Evolutionary conservation across 2,113 vertebrate genomes (phyloP), one percentile per base, ranked within the genome.

Genomic region (Nyctibius bracteatus): DNA sequence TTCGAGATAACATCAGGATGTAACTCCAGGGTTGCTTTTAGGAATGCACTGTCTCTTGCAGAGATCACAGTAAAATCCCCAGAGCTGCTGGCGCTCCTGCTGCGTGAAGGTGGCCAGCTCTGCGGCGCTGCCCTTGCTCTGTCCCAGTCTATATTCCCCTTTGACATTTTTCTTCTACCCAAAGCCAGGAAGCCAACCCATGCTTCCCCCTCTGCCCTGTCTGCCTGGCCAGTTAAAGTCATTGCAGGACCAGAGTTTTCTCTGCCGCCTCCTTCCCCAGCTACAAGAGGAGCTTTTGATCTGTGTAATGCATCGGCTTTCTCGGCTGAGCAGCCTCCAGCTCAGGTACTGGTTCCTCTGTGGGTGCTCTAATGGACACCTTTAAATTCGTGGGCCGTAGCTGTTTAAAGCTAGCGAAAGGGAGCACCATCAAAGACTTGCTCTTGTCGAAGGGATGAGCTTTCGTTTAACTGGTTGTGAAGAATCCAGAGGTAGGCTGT

Each of bases 1-100:
- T 52, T 12, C 0, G 8, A 28, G 61, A 5, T 2, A 13, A 16
- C 14, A 4, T 4, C 10, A 1, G 43, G 51, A 5, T 12, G 23
- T 5, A 30, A 8, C 43, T 49, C 22, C 10, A 5, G 55, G 59
- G 30, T 10, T 23, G 44, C 44, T 61, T 17, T 47, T 7, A 37
- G 85, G 51, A 41, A 3, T 1, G 1, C 8, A 1, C 30, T 12
- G 4, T 20, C n/a, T 81, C 59, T 31, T 43, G 31, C 7, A 7
- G 14, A 30, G 63, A 31, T 15, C 8, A 9, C 62, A 14, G 41
- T 3, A 20, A 47, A 41, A 62, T 3, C 35, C 35, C 61, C 3
- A 31, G 59, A 65, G 59, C 65, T 80, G 78, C 61, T 22, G 44
- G 8, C 20, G 1, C 24, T 35, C 41, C 49, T 12, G 84, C 87